Evolutionary conservation across 2,113 vertebrate species (phyloP).

Genomic region (Tenebrosternarchus preto): DNA sequence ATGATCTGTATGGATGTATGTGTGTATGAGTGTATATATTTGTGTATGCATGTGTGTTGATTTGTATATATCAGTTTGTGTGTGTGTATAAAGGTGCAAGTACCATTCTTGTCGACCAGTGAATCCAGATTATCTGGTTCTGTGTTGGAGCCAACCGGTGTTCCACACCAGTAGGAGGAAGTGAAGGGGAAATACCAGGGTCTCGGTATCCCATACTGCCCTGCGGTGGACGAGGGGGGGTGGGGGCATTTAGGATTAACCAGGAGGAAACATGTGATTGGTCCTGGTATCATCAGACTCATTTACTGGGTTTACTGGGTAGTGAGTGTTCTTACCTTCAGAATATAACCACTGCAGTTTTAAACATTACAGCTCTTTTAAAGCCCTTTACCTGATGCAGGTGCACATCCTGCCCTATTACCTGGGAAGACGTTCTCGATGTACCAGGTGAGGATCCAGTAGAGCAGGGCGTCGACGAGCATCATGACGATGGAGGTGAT

Average conservation of each 20-base stretch:
- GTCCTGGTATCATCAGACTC: no score
- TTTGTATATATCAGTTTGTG: not conserved
- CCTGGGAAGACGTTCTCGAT: conserved; percentile 96
- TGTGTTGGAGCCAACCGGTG: conserved; percentile 48
- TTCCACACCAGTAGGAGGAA: conserved; percentile 88
- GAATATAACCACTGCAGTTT: no score
- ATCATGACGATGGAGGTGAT: conserved; percentile 87
- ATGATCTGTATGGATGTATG: not conserved
- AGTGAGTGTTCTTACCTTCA: no score
- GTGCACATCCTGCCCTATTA: conserved; percentile 55
- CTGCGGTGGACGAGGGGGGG: conserved; percentile 63
- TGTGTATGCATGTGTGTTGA: not conserved
- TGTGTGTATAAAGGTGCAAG: conserved; percentile 22
- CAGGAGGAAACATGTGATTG: no score
- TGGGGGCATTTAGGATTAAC: no score
- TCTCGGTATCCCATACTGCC: conserved; percentile 92
- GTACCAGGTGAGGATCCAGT: conserved; percentile 93
- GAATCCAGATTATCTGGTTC: conserved; percentile 48
- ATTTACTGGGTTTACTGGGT: no score
- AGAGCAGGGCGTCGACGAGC: conserved; percentile 83
- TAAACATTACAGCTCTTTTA: no score
- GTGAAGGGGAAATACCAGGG: conserved; percentile 95
- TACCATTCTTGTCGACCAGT: conserved; percentile 60
- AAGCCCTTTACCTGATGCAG: not conserved
- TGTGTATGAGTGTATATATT: no score